A percentile compares a stretch with the other conserved stretches of the same genome.
Conservation (phyloP, 2,113 vertebrate genomes). For the Odocoileus virginianus region DNA sequence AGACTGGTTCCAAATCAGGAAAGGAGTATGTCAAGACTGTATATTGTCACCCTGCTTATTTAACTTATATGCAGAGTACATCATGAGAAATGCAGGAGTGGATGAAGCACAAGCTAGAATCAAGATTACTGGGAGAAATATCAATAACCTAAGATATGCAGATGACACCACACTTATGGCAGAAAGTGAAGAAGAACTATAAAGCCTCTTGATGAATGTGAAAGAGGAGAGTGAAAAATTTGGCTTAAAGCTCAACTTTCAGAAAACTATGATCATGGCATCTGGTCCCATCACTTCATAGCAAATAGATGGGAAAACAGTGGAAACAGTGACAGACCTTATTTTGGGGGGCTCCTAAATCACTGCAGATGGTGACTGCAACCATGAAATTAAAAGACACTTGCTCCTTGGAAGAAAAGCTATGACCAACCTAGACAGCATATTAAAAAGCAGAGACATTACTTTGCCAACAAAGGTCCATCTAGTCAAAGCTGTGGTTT, state of each 20-base stretch:
- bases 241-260: neutral
- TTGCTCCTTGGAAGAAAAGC: neutral
- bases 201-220: neutral
- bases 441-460: neutral
- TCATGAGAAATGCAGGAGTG: neutral
- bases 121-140: neutral
- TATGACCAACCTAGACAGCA: neutral
- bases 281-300: neutral
- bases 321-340: neutral
- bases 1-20: neutral
- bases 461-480: neutral
- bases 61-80: neutral
- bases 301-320: neutral
- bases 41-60: neutral
- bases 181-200: neutral
- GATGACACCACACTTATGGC: neutral
- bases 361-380: neutral
- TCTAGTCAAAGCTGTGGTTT: neutral
- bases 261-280: neutral
- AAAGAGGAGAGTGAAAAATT: neutral
- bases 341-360: neutral
- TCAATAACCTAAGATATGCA: neutral
- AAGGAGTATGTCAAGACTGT: neutral
- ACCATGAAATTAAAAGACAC: neutral
- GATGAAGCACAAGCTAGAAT: neutral